phyloP scores from a whole-genome alignment of 2,797 vertebrate genomes.

The Molossus molossus region DNA sequence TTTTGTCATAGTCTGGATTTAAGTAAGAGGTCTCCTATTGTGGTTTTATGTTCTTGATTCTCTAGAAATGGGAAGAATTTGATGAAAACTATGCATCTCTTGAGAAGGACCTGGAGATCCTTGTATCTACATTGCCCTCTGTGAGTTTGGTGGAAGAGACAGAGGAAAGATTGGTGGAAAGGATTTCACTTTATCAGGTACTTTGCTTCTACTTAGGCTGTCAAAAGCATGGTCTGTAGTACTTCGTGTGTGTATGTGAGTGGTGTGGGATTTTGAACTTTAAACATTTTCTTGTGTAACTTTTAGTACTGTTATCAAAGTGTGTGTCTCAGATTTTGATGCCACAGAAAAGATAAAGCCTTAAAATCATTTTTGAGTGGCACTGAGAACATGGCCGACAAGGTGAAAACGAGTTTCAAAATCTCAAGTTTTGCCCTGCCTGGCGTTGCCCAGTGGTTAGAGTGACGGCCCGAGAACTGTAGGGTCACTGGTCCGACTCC shows the following conservation, averaged over 20 bases:
- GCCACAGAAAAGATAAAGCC: constrained; percentile 31
- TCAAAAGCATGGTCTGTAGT: neutral
- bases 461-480: too few relatives aligned
- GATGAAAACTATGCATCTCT: constrained; percentile 90
- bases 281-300: neutral
- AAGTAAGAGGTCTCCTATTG: neutral
- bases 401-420: neutral
- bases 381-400: neutral
- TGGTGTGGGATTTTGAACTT: neutral
- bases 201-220: neutral
- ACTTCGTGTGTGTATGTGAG: neutral
- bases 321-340: neutral
- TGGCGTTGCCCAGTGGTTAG: too few relatives aligned
- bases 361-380: neutral
- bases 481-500: too few relatives aligned
- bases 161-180: constrained; percentile 91
- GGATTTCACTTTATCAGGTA: constrained; percentile 92
- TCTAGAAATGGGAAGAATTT: constrained; percentile 94
- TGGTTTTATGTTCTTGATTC: constrained; percentile 55
- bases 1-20: neutral
- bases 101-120: constrained; percentile 90
- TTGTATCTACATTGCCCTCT: constrained; percentile 89
- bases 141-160: constrained; percentile 91
- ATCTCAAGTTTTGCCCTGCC: neutral
- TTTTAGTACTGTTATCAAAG: neutral